Evolutionary conservation across 2,797 vertebrate genomes (phyloP).

Genomic region (Acrocephalus scirpaceus): DNA sequence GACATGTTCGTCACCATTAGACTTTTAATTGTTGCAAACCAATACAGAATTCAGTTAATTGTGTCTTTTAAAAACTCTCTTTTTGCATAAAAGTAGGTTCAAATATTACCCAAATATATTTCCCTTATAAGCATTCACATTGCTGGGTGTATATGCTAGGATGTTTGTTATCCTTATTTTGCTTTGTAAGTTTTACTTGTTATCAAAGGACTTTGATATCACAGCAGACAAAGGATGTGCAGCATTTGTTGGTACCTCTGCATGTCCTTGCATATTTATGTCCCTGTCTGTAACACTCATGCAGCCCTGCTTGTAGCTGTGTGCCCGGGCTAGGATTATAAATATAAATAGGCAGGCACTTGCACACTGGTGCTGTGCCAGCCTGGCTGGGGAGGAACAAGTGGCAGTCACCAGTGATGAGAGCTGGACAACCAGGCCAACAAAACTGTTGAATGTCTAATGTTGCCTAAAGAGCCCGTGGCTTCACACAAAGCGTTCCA

Average conservation of each 20-base stretch:
- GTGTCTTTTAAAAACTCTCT: not conserved
- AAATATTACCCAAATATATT: not conserved
- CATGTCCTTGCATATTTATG: not conserved
- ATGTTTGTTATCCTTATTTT: not conserved
- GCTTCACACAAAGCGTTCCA: not conserved
- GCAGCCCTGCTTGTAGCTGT: not conserved
- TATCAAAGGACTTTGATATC: not conserved
- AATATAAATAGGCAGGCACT: not conserved
- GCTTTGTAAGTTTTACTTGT: not conserved
- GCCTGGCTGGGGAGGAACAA: not conserved
- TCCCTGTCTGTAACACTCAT: not conserved
- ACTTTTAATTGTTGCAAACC: not conserved
- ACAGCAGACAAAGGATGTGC: not conserved
- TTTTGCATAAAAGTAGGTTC: not conserved
- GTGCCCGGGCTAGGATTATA: not conserved
- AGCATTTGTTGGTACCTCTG: not conserved
- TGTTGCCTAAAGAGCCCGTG: fast-evolving
- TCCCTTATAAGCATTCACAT: not conserved
- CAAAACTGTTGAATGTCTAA: not conserved
- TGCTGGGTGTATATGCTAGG: not conserved
- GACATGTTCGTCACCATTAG: not conserved
- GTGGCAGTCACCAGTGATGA: not conserved
- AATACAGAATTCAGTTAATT: not conserved
- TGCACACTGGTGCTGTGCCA: not conserved
- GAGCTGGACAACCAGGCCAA: not conserved